Base-by-base conservation (phyloP, 2,113 vertebrate species). In the Ammodytes dubius region DNA sequence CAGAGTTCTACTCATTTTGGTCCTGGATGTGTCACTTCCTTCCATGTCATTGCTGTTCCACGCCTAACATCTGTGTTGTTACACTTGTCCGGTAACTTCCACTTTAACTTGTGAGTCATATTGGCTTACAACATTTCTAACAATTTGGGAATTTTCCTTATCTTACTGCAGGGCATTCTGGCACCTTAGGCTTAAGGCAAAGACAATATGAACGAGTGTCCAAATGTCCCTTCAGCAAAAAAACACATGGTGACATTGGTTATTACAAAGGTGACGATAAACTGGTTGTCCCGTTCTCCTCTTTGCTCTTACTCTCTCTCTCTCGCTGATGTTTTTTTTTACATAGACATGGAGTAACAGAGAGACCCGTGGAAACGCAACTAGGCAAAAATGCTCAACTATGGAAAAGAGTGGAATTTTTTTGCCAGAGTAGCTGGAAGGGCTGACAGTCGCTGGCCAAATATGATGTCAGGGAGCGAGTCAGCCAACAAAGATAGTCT, bases 321-420 rank as follows among this genome's bases (percentile, higher is more conserved):
- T 39, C 42, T 42, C 63, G 46, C 74, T 82, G 47, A 27, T 27
- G 27, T 27, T 27, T 74, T 27, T 74, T 83, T 89, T 91, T 43
- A 88, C 39, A 81, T n/a, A 88, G 60, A 70, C 74, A 82, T 84
- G 56, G 58, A 79, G 47, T 42, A 37, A 54, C 53, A 59, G 73
- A 85, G 73, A 85, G 83, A 77, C 77, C 78, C 75, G 86, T 87
- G 87, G 91, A 92, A 93, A 87, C 87, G 80, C 75, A 82, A 82
- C 57, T 69, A 71, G 53, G 75, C 69, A 82, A 91, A 88, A 89
- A 88, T 82, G 87, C 77, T 88, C 79, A 89, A 83, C 77, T 87
- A 65, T 85, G 91, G 86, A 91, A 93, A 94, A 93, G 70, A 90
- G 83, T 77, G 83, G 85, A 92, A 92, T 89, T 88, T 86, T 27